These are phyloP conservation scores for Copidosoma aretas DNA, from an alignment of 2,888 invertebrate species.

Conservation along the genomic window DNA sequence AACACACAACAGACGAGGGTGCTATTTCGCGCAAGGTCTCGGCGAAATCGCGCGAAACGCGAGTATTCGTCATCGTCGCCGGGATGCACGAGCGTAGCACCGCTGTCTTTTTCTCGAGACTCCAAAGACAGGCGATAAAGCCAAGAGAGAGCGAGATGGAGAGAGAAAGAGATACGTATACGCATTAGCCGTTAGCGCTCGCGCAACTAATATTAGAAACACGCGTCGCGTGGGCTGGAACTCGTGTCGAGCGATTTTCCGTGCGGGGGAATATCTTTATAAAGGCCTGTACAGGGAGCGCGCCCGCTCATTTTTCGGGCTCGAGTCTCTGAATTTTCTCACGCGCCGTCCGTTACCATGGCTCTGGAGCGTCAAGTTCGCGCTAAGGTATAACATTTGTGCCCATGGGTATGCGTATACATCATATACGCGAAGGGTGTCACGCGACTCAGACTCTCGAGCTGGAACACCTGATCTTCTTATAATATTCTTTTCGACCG, in stretches of 20 bases:
- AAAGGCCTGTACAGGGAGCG: background rate
- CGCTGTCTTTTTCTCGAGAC: too few species aligned
- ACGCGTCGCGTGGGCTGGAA: background rate
- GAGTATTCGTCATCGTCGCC: too few species aligned
- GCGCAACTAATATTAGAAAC: slow-evolving; percentile 7
- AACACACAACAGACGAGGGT: too few species aligned
- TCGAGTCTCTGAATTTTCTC: background rate
- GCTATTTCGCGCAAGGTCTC: too few species aligned
- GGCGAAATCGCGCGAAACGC: too few species aligned
- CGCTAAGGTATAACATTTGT: slow-evolving; percentile 72
- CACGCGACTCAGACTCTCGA: too few species aligned
- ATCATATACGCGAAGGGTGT: background rate
- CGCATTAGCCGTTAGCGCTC: background rate
- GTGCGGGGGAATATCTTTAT: background rate
- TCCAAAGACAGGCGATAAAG: too few species aligned
- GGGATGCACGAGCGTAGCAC: too few species aligned
- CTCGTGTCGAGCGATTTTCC: background rate
- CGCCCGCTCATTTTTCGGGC: background rate
- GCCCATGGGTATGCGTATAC: too few species aligned
- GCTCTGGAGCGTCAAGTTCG: slow-evolving; percentile 93
- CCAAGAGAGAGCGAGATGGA: too few species aligned
- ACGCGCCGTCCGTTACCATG: slow-evolving; percentile 60
- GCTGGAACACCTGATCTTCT: too few species aligned
- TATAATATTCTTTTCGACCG: too few species aligned
- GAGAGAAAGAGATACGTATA: background rate